Base-by-base conservation (phyloP, 1,140 invertebrate genomes). In the Pectinophora gossypiella region DNA sequence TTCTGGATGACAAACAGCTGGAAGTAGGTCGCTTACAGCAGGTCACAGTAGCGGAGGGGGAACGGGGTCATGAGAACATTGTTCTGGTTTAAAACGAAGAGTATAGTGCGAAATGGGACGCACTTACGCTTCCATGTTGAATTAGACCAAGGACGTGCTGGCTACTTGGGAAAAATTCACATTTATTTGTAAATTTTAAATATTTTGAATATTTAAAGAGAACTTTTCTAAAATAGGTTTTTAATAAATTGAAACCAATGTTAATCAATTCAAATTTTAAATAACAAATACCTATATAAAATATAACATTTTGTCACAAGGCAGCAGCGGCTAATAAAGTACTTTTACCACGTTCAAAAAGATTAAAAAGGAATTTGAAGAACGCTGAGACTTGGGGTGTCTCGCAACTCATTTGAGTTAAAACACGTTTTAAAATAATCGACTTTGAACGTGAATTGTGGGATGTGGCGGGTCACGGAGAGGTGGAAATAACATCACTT, bases 401-500 rank as follows among this genome's bases (percentile, higher is more conserved):
- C n/a, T 27, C 5, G 23, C 5, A 6, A 27, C 23, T 5, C 23
- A 27, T 27, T 40, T 13, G 15, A 3, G 36, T 15, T 40, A 44
- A 44, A 44, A 12, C 19, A 20, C 10, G 42, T 44, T 78, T 73
- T 61, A 72, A 80, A 78, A 75, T 77, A 75, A 70, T 68, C 69
- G 77, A 67, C 77, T 79, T 77, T 81, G 76, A 85, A 82, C 75
- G 65, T 74, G 76, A 79, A 82, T 74, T 71, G 62, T 69, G 61
- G 50, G 52, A 46, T 52, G 40, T 38, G 56, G 36, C 62, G 66
- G 76, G 75, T 76, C 73, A 80, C 57, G 72, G 74, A 68, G 70
- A 78, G 62, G 67, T 72, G 68, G 73, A 81, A 79, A 81, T 79
- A 78, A 67, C 64, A 72, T 48, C 68, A 77, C 74, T 75, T 80